Evolutionary conservation across 2,797 vertebrate genomes (phyloP).

Genomic region (Microtus obscurus): DNA sequence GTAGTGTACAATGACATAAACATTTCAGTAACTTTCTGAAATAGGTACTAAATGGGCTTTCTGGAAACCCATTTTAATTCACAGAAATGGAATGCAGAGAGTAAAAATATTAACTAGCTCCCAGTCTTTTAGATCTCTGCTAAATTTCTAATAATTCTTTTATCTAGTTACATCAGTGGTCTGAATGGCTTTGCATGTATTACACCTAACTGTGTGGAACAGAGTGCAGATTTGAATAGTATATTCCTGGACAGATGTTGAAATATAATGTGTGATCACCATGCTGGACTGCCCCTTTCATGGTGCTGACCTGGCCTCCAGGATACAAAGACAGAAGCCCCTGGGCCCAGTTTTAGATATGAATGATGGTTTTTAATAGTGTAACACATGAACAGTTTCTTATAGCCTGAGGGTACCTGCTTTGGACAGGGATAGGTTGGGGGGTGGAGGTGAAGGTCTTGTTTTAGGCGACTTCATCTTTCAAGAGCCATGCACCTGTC

Average conservation of each 20-base stretch:
- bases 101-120: background rate
- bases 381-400: background rate
- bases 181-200: background rate
- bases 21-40: conserved; percentile 31
- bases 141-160: background rate
- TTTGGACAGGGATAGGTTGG: background rate
- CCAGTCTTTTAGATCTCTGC: background rate
- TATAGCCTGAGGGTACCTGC: background rate
- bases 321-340: background rate
- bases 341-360: background rate
- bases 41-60: background rate
- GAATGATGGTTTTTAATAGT: background rate
- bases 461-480: background rate
- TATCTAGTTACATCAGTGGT: background rate
- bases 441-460: background rate
- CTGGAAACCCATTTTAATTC: conserved; percentile 19
- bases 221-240: background rate
- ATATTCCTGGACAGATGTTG: background rate
- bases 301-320: background rate
- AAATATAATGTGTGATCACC: background rate
- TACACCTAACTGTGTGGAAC: background rate
- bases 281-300: background rate
- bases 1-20: background rate
- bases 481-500: background rate
- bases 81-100: background rate